phyloP scores from a whole-genome alignment of 2,888 invertebrate genomes.

The Philopedon plagiatum region DNA sequence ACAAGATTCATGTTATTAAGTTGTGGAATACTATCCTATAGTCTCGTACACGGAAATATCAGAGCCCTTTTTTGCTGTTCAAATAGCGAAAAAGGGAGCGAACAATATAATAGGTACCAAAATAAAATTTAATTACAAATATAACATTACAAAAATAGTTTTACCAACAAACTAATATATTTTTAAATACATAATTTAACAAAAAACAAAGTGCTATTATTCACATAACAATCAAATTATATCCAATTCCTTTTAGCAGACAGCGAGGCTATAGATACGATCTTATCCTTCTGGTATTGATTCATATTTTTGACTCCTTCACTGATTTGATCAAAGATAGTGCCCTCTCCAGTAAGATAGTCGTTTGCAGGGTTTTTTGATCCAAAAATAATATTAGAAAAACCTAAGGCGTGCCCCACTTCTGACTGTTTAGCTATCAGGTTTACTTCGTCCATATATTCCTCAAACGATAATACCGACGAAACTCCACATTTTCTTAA shows the following conservation, averaged over 20 bases:
- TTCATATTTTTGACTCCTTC: background rate
- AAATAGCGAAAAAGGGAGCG: too few relatives aligned
- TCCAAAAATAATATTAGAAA: slow-evolving; percentile 1
- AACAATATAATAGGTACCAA: too few relatives aligned
- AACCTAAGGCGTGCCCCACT: background rate
- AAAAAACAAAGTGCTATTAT: too few relatives aligned
- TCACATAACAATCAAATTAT: too few relatives aligned
- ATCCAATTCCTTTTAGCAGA: slow-evolving; percentile 4
- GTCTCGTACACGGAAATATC: too few relatives aligned
- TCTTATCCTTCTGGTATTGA: background rate
- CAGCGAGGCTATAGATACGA: background rate
- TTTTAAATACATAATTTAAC: too few relatives aligned
- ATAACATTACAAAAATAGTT: too few relatives aligned
- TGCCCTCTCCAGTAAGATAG: slow-evolving; percentile 5
- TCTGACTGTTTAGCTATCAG: background rate
- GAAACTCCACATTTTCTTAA: background rate
- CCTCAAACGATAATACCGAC: background rate
- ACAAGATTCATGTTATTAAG: too few relatives aligned
- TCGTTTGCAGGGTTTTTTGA: background rate
- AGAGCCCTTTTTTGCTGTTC: too few relatives aligned
- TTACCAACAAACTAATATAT: too few relatives aligned
- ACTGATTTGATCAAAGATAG: background rate
- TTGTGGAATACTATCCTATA: too few relatives aligned
- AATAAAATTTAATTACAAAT: too few relatives aligned
- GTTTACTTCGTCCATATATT: slow-evolving; percentile 12